Evolutionary conservation across 1,140 invertebrate genomes (phyloP), one percentile per base, ranked within the genome.

Genomic region (Hycleus cichorii): DNA sequence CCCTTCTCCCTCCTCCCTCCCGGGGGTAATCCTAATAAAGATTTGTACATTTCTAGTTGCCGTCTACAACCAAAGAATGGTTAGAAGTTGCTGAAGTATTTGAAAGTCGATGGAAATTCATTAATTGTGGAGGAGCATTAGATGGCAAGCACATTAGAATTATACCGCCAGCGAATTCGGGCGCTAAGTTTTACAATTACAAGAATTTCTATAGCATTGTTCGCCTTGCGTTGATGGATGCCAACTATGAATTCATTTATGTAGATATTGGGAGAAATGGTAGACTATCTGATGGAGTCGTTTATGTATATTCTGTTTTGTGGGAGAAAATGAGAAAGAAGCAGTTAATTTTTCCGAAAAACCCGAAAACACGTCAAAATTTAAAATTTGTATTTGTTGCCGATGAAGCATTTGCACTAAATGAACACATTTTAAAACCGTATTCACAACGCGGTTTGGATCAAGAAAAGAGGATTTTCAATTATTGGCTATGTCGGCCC

Each of bases 371-470:
- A 12, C 12, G 12, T 12, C 12, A 12, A 12, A 12, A 0, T 12
- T 12, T 12, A 12, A 12, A 12, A 0, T 12, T 12, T 12, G 12
- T 12, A 12, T 12, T 12, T 42, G 64, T 75, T 2, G 69, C 56
- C 32, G 77, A 80, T 62, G 74, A 77, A 58, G 77, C 73, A 26
- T 80, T 78, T 63, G n/a, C n/a, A n/a, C n/a, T n/a, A n/a, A 66
- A 65, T 44, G 54, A 59, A 53, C 67, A 72, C 50, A 50, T 78
- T 51, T 70, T 78, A 69, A 74, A 72, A 49, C 74, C 75, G 54
- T 79, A 69, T 62, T 58, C 64, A 40, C 63, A 64, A 24, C 66
- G 60, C 24, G 49, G 64, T 69, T 56, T 75, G 25, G 56, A 54
- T 48, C 47, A 63, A 9, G 45, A 68, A 57, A 62, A 78, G 63